Evolutionary conservation across 2,113 vertebrate species (phyloP).

Genomic region (Takifugu bimaculatus): DNA sequence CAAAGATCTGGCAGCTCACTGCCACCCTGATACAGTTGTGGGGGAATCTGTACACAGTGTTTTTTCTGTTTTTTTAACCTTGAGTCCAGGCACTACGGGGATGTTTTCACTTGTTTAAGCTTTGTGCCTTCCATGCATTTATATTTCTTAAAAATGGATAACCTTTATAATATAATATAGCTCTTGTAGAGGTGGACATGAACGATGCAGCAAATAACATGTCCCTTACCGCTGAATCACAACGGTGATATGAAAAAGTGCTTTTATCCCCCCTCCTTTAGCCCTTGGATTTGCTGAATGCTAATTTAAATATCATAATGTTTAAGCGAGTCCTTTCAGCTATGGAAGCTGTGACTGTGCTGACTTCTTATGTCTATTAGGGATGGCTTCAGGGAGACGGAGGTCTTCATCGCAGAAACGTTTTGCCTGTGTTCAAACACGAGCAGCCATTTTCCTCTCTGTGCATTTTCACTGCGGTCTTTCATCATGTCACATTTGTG

Average conservation of each 20-base stretch:
- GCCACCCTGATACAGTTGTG: constrained; percentile 27
- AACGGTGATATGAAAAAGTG: constrained; percentile 10
- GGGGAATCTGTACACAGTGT: constrained; percentile 28
- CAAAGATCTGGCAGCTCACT: constrained; percentile 46
- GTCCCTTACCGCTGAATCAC: not conserved
- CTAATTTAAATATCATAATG: not conserved
- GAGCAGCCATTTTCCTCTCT: not conserved
- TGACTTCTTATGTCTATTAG: not conserved
- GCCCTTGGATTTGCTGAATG: constrained; percentile 7
- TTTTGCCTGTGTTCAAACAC: not conserved
- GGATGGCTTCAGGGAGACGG: not conserved
- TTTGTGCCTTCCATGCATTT: not conserved
- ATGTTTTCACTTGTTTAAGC: constrained; percentile 31
- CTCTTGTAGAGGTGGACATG: not conserved
- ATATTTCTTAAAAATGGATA: not conserved
- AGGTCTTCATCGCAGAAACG: not conserved
- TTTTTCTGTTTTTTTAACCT: constrained; percentile 49
- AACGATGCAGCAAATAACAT: not conserved
- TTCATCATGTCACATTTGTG: not conserved
- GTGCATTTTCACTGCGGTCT: not conserved
- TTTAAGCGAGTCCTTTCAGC: not conserved
- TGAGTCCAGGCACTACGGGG: constrained; percentile 37
- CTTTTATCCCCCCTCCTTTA: constrained; percentile 5
- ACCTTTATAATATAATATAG: too few relatives aligned
- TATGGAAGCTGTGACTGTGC: not conserved